Evolutionary conservation across 1,140 invertebrate species (phyloP).

Genomic region (Drosophila chauvacae): DNA sequence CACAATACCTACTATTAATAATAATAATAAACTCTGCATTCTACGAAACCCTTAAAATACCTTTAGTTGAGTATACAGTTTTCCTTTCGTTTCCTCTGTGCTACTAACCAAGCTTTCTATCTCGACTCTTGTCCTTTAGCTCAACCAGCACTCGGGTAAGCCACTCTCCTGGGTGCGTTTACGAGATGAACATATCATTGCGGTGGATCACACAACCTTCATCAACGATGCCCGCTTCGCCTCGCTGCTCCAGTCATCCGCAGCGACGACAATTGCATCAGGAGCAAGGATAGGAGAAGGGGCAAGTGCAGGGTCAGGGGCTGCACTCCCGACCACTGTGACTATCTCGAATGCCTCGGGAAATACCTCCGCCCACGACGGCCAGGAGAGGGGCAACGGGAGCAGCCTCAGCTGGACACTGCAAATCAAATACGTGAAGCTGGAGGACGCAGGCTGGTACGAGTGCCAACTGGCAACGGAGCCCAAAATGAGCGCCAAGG

Average conservation of each 20-base stretch:
- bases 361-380: slow-evolving; percentile 6
- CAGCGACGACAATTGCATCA: slow-evolving; percentile 17
- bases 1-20: no score
- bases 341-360: neutral
- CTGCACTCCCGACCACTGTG: neutral
- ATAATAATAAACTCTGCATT: neutral
- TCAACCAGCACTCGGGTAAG: slow-evolving; percentile 88
- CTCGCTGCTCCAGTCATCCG: slow-evolving; percentile 88
- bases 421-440: slow-evolving; percentile 89
- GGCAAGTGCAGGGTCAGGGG: neutral
- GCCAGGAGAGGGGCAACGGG: slow-evolving; percentile 85
- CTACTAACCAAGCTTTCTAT: neutral
- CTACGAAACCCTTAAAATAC: neutral
- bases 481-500: slow-evolving; percentile 89
- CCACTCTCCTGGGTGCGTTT: slow-evolving; percentile 95
- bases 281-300: neutral
- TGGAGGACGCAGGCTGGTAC: slow-evolving; percentile 88
- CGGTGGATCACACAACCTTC: slow-evolving; percentile 92
- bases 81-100: neutral
- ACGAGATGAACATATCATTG: slow-evolving; percentile 94
- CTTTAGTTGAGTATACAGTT: neutral
- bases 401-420: slow-evolving; percentile 93
- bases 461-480: slow-evolving; percentile 90
- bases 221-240: slow-evolving; percentile 95
- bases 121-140: slow-evolving; percentile 31